Conservation (phyloP, 2,888 invertebrate genomes). For the Empis stercorea region DNA sequence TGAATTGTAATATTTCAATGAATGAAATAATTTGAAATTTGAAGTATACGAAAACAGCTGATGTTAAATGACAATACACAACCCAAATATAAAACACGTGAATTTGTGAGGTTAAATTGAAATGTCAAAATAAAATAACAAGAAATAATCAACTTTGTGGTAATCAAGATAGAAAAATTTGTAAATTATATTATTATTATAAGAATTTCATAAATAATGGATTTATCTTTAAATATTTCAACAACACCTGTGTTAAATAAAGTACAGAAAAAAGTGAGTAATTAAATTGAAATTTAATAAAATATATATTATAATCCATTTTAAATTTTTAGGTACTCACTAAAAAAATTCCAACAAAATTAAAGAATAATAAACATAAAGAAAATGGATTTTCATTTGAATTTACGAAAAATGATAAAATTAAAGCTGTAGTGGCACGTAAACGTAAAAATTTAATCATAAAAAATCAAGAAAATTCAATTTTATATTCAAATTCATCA, state of each 20-base stretch:
- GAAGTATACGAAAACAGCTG: too few relatives aligned
- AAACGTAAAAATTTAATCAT: constrained; percentile 14
- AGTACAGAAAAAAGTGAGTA: not conserved
- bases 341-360: not conserved
- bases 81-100: not conserved
- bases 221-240: constrained; percentile 4
- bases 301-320: too few relatives aligned
- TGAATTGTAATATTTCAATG: too few relatives aligned
- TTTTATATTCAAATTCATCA: not conserved
- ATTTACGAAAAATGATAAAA: constrained; percentile 22
- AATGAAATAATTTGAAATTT: too few relatives aligned
- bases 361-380: not conserved
- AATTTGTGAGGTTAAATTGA: constrained; percentile 6
- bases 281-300: too few relatives aligned
- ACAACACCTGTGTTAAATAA: not conserved
- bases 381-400: constrained; percentile 21
- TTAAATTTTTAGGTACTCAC: not conserved
- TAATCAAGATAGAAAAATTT: too few relatives aligned
- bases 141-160: too few relatives aligned
- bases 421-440: constrained; percentile 30
- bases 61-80: too few relatives aligned
- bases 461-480: constrained; percentile 5
- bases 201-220: constrained; percentile 3
- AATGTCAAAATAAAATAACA: constrained; percentile 10
- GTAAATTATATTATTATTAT: too few relatives aligned